Evolutionary conservation across 2,113 vertebrate genomes (phyloP).

Genomic region (Poeciliopsis retropinna): DNA sequence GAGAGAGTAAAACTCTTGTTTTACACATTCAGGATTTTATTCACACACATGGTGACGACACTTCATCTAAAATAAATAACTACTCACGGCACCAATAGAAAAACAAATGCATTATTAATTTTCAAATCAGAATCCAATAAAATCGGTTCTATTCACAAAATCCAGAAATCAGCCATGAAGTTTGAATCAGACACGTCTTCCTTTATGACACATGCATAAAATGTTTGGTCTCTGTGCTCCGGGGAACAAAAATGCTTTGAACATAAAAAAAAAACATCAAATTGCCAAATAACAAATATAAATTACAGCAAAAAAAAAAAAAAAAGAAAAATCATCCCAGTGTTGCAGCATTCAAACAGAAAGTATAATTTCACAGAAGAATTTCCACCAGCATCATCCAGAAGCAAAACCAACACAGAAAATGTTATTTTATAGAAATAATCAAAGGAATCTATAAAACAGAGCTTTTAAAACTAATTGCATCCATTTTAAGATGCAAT

Average conservation of each 20-base stretch:
- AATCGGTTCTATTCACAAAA: neutral
- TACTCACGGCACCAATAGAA: neutral
- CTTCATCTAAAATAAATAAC: neutral
- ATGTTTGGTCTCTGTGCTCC: neutral
- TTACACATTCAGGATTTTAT: neutral
- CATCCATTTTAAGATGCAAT: neutral
- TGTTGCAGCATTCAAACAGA: neutral
- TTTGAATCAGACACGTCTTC: neutral
- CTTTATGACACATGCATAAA: neutral
- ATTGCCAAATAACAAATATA: neutral
- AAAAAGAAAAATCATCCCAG: neutral
- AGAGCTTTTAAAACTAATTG: neutral
- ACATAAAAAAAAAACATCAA: neutral
- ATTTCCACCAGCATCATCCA: slow-evolving; percentile 24
- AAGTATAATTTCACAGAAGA: slow-evolving; percentile 17
- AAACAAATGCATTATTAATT: neutral
- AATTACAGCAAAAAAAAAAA: neutral
- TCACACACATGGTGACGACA: neutral
- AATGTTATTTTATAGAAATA: neutral
- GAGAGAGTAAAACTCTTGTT: neutral
- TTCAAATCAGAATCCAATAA: neutral
- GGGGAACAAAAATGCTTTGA: neutral
- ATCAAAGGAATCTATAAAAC: neutral
- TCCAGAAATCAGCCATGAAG: neutral
- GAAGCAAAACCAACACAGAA: slow-evolving; percentile 1